These are phyloP conservation scores for Bolborhynchus lineola DNA, from an alignment of 2,113 vertebrate species.

Conservation along the genomic window DNA sequence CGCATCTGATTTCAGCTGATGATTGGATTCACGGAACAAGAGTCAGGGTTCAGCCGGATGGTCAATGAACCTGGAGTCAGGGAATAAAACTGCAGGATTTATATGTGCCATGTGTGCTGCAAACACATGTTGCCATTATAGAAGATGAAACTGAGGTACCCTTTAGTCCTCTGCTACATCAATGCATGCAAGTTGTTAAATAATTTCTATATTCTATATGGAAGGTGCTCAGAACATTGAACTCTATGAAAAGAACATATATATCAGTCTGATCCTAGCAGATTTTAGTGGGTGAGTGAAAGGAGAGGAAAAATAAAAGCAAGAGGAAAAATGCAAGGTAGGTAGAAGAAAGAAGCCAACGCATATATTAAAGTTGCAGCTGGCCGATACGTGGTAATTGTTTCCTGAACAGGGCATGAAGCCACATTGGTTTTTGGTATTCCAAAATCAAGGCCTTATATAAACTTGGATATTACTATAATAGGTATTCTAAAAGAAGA, in stretches of 20 bases:
- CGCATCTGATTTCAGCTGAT: fast-evolving
- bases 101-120: background rate
- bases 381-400: fast-evolving
- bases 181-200: fast-evolving
- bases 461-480: background rate
- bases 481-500: background rate
- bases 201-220: background rate
- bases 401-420: background rate
- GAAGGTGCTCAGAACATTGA: background rate
- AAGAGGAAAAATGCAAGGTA: background rate
- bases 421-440: background rate
- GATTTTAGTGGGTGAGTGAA: background rate
- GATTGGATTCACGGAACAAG: fast-evolving
- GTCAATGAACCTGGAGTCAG: fast-evolving
- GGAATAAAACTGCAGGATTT: background rate
- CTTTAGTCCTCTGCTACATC: fast-evolving
- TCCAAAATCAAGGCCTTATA: background rate
- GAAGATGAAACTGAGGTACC: background rate
- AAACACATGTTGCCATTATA: background rate
- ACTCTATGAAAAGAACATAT: background rate
- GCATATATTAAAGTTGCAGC: background rate
- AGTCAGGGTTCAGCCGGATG: fast-evolving
- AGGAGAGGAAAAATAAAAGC: background rate
- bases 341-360: background rate
- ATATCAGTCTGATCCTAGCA: background rate